Base-by-base conservation (phyloP, 2,888 invertebrate genomes). In the Pherbina coryleti region DNA sequence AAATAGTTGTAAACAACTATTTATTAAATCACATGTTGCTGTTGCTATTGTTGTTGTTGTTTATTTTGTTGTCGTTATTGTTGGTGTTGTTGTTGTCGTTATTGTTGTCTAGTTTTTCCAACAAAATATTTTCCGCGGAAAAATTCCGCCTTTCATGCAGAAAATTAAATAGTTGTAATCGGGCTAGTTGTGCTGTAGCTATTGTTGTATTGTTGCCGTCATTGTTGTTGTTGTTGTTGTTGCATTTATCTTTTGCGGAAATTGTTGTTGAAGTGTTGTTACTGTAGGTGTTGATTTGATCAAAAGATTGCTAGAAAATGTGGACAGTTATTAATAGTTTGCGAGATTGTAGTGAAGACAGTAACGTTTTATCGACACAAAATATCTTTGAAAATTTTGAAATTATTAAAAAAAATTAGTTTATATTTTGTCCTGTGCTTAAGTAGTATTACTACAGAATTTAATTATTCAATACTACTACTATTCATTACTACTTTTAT, bases 221-320 rank as follows among this genome's bases (percentile, higher is more conserved):
- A 8, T 14, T n/a, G n/a, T 67, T 67, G 19, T 17, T 67, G 37
- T 11, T 17, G 49, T 80, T 86, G 81, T 84, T 84, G 79, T 11
- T 69, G 14, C 25, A 25, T 25, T 28, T 70, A 70, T 70, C 70
- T 53, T 70, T 70, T 51, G 51, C 70, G 70, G 53, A 70, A 70
- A 53, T 53, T 70, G 25, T 14, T 28, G 28, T 70, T 70, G 49
- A 28, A 22, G 22, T 31, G 51, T 70, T 70, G 22, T 34, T 49
- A n/a, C 44, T 51, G 70, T 70, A 53, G 70, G 70, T 70, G 70
- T 70, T 49, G 31, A 70, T 70, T 70, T 51, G 53, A 22, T 70
- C 28, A 49, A 70, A 22, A 34, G 17, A 34, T 64, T 64, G 11
- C 34, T 37, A 8, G 31, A 14, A 19, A n/a, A 64, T 9, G 2